phyloP scores from a whole-genome alignment of 2,888 invertebrate genomes.

The Miltochrista miniata region DNA sequence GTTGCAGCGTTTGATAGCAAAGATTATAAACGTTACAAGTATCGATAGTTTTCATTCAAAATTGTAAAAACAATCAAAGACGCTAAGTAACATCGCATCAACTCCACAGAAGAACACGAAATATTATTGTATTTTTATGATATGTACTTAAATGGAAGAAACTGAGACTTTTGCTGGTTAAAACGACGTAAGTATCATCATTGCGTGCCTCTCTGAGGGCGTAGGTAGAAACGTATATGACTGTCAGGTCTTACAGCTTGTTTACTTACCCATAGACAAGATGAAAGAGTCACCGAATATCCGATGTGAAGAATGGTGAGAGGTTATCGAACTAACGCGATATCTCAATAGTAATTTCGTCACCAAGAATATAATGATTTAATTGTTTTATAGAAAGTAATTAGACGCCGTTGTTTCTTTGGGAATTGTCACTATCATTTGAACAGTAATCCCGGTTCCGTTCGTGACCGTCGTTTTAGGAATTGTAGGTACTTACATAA shows the following conservation, averaged over 20 bases:
- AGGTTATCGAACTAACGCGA: conserved; percentile 59
- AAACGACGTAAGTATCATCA: conserved; percentile 21
- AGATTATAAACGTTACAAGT: conserved; percentile 29
- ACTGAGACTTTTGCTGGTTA: neutral
- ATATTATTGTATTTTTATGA: neutral
- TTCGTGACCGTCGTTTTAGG: too few species aligned
- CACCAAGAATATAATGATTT: conserved; percentile 22
- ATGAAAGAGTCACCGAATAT: conserved; percentile 66
- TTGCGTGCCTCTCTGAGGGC: conserved; percentile 28
- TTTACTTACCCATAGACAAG: conserved; percentile 32
- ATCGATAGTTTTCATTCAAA: conserved; percentile 5
- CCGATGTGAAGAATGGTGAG: conserved; percentile 35
- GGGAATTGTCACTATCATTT: too few species aligned
- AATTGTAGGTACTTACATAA: too few species aligned
- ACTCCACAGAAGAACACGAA: neutral
- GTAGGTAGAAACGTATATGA: conserved; percentile 28
- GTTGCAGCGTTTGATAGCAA: conserved; percentile 46
- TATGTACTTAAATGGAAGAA: too few species aligned
- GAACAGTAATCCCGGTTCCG: too few species aligned
- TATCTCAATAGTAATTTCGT: conserved; percentile 40
- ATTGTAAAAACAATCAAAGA: neutral
- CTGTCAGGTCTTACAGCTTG: conserved; percentile 48
- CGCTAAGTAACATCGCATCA: neutral
- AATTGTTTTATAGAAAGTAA: conserved; percentile 17
- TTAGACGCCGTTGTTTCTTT: neutral